phyloP scores from a whole-genome alignment of 2,888 invertebrate species.

The Cecidostiba fungosa region DNA sequence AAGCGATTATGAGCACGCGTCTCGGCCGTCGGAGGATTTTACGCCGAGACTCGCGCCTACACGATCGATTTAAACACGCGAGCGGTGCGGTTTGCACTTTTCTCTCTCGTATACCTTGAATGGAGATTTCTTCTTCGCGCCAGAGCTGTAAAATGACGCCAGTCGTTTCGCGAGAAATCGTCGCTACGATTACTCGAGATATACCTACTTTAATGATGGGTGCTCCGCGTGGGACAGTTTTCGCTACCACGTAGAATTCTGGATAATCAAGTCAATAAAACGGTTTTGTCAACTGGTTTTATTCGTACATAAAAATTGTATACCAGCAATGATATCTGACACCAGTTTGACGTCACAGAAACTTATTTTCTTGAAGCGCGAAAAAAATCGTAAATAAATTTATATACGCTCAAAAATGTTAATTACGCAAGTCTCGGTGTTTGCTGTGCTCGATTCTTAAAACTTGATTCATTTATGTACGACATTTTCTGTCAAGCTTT shows the following conservation, averaged over 20 bases:
- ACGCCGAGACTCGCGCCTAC: conserved; percentile 17
- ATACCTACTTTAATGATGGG: conserved; percentile 26
- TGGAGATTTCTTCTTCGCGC: conserved; percentile 20
- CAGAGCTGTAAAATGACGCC: conserved; percentile 37
- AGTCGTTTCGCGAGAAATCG: conserved; percentile 26
- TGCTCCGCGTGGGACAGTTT: conserved; percentile 23
- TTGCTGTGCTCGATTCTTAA: background rate
- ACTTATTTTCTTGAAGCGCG: background rate
- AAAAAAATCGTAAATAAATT: background rate
- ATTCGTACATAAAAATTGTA: background rate
- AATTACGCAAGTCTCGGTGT: background rate
- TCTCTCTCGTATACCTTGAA: background rate
- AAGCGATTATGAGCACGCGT: conserved; percentile 55
- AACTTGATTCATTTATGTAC: background rate
- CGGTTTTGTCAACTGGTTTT: background rate
- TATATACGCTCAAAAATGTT: background rate
- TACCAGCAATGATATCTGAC: background rate
- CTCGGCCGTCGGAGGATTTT: conserved; percentile 40
- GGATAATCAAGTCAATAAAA: background rate
- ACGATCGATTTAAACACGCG: conserved; percentile 51
- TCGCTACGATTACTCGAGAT: conserved; percentile 28
- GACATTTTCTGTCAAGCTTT: background rate
- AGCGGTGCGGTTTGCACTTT: background rate
- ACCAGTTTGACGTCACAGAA: background rate
- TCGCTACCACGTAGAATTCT: conserved; percentile 9